Base-by-base conservation (phyloP, 2,113 vertebrate genomes). In the Aphyosemion australe region DNA sequence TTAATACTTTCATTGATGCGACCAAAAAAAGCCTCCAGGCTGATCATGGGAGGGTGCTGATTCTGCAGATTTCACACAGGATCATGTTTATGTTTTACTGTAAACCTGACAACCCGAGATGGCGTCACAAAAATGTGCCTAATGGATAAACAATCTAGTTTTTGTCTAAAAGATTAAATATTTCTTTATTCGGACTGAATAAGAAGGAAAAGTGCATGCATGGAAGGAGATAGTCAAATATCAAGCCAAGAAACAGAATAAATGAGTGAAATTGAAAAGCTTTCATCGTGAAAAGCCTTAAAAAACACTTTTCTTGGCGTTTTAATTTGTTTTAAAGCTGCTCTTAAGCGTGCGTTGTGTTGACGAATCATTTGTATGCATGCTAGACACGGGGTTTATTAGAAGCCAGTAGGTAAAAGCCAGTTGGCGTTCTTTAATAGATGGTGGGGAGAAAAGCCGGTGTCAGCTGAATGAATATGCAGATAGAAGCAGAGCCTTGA, bases 381-480 rank as follows among this genome's bases (percentile, higher is more conserved):
- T 59, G 65, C 76, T 84, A 56, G 75, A 54, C 73, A 52, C 41
- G 50, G 16, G 57, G 79, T 74, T 82, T 78, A 84, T 82, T 89
- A 86, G 71, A 69, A 60, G 70, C 82, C 83, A 83, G 72, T 50
- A 85, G 79, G 75, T 87, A 84, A 87, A 81, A 86, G 72, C 76
- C 84, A 84, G 72, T 71, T 87, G 85, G 87, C 83, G 77, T 85
- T 72, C 61, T 86, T 79, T 79, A 59, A 80, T 76, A 86, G 78
- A 85, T 42, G 37, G 63, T 66, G 72, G 75, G 47, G 57, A 79
- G 78, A 69, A 84, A 90, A 78, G 66, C 65, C 58, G 53, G 69
- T 80, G 80, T 89, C 85, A 85, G 83, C 75, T 74, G 60, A 64
- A 85, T 89, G 82, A 85, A 92, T 91, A 91, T 91, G 90, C 77